Evolutionary conservation across 2,113 vertebrate genomes (phyloP).

Genomic region (Chloropsis cyanopogon): DNA sequence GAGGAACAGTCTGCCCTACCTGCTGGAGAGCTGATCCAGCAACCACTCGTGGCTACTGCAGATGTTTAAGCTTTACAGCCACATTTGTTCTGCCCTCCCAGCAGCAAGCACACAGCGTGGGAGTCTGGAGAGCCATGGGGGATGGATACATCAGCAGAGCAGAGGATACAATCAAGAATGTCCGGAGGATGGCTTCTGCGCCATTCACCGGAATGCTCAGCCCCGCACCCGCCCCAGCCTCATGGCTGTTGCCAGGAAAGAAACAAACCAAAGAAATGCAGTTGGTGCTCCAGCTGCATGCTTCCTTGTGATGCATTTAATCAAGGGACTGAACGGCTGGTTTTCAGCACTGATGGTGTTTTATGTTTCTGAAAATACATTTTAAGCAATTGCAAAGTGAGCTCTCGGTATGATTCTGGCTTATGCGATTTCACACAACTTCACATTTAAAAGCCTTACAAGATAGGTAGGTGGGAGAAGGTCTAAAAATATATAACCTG

Average conservation of each 20-base stretch:
- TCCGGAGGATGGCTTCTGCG: not conserved
- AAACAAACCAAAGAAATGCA: not conserved
- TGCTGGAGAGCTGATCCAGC: constrained; percentile 20
- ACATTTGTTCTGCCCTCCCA: not conserved
- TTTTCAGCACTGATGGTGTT: not conserved
- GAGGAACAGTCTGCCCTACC: constrained; percentile 13
- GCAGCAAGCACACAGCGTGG: not conserved
- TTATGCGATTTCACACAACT: not conserved
- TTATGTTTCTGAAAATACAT: not conserved
- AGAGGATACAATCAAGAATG: not conserved
- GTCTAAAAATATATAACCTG: not conserved
- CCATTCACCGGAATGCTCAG: not conserved
- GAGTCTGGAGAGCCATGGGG: not conserved
- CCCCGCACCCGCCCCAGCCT: not conserved
- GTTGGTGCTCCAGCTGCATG: not conserved
- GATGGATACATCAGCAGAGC: not conserved
- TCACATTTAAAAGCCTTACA: not conserved
- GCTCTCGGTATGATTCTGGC: not conserved
- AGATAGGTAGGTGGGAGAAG: not conserved
- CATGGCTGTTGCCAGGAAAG: not conserved
- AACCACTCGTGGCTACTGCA: not conserved
- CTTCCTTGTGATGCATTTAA: not conserved
- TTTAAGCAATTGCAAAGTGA: not conserved
- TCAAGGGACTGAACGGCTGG: not conserved
- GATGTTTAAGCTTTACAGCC: not conserved